A percentile compares a stretch with the other conserved stretches of the same genome.
Evolutionary conservation across 2,113 vertebrate genomes (phyloP).

Genomic region (Euleptes europaea): DNA sequence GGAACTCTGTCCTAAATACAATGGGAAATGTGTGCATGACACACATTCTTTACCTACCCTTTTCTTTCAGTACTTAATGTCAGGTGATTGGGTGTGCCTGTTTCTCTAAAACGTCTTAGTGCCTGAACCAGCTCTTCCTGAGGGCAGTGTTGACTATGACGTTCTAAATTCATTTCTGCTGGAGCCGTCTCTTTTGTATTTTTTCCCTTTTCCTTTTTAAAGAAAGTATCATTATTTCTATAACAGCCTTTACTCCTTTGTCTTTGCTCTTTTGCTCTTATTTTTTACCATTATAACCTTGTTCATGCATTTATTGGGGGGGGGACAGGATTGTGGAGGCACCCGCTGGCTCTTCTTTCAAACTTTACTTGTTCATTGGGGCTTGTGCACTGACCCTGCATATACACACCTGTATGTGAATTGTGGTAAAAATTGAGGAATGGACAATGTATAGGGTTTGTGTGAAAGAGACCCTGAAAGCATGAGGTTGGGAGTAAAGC

Average conservation of each 20-base stretch:
- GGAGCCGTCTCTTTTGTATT: background rate
- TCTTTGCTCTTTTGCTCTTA: background rate
- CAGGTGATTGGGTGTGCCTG: background rate
- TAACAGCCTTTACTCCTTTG: rapidly evolving
- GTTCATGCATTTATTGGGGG: background rate
- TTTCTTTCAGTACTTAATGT: background rate
- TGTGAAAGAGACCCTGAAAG: background rate
- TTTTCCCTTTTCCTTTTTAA: background rate
- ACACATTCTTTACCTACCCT: background rate
- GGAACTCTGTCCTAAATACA: background rate
- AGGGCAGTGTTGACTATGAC: background rate
- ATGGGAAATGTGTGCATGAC: background rate
- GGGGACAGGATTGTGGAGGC: background rate
- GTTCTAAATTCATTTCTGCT: conserved; percentile 9
- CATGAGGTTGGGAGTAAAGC: background rate
- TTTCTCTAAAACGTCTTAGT: conserved; percentile 22
- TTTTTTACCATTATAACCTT: background rate
- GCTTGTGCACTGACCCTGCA: background rate
- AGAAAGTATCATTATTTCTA: background rate
- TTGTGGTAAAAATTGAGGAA: background rate
- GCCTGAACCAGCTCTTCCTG: conserved; percentile 34
- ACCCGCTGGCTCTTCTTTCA: background rate
- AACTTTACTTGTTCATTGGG: background rate
- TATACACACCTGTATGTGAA: background rate
- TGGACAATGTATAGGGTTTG: background rate